These are phyloP conservation scores for Etheostoma perlongum DNA, from an alignment of 2,797 vertebrate genomes.

Conservation along the genomic window DNA sequence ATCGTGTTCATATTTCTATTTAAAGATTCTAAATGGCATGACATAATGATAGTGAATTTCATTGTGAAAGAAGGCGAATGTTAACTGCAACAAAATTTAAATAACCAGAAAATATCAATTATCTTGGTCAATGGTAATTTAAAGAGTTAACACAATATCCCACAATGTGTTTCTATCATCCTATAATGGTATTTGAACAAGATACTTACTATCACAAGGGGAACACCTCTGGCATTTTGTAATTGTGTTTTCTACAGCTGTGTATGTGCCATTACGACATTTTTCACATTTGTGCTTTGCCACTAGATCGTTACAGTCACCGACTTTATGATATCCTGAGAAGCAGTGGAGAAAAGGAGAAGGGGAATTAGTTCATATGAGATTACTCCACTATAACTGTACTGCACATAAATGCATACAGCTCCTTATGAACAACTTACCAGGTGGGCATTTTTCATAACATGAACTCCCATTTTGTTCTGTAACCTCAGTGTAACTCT, in stretches of 20 bases:
- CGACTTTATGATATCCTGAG: conserved; percentile 53
- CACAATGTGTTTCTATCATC: not conserved
- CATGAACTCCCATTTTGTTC: not conserved
- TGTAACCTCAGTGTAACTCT: not conserved
- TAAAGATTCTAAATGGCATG: not conserved
- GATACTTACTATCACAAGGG: conserved; percentile 20
- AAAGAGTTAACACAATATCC: not conserved
- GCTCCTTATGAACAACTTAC: conserved; percentile 56
- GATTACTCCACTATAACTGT: not conserved
- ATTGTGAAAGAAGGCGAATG: not conserved
- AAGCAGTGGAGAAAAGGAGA: conserved; percentile 19
- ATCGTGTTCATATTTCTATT: not conserved
- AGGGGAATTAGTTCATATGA: not conserved
- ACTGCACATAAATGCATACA: not conserved
- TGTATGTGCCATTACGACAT: conserved; percentile 15
- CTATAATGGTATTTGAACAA: not conserved
- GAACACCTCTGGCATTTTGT: rapidly evolving
- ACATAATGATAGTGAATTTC: not conserved
- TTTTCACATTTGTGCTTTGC: not conserved
- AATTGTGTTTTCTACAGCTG: rapidly evolving
- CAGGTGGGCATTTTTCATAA: not conserved
- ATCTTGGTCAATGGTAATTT: not conserved
- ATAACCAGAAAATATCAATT: not conserved
- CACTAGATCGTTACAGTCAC: rapidly evolving
- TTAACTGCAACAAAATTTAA: not conserved